phyloP scores from a whole-genome alignment of 2,797 vertebrate species.

The Diplodus puntazzo region DNA sequence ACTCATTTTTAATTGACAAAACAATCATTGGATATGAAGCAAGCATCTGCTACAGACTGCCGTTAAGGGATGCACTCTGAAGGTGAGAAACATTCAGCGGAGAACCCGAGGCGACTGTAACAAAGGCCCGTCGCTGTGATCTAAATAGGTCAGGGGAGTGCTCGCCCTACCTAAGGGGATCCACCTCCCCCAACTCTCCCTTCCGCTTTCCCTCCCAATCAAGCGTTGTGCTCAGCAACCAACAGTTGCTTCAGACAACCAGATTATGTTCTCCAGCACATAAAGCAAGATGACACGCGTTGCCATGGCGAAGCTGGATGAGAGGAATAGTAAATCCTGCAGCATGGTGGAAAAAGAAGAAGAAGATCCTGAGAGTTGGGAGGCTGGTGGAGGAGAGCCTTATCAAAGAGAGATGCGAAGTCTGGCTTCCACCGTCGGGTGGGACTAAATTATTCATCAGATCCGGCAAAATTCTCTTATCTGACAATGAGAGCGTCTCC shows the following conservation, averaged over 20 bases:
- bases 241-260: constrained; percentile 78
- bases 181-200: constrained; percentile 42
- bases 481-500: constrained; percentile 35
- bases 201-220: constrained; percentile 44
- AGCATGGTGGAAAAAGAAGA: constrained; percentile 30
- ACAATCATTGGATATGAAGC: not conserved
- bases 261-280: constrained; percentile 74
- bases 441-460: constrained; percentile 71
- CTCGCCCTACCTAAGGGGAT: constrained; percentile 71
- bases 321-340: constrained; percentile 66
- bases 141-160: constrained; percentile 81
- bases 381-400: constrained; percentile 48
- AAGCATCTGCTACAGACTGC: constrained; percentile 22
- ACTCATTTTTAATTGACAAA: no score
- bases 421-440: constrained; percentile 43
- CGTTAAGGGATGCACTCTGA: constrained; percentile 16
- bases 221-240: constrained; percentile 55
- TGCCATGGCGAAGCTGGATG: constrained; percentile 79
- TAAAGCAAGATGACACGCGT: constrained; percentile 73
- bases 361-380: constrained; percentile 21
- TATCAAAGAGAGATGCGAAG: constrained; percentile 61
- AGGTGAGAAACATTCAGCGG: constrained; percentile 57
- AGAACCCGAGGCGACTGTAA: constrained; percentile 51
- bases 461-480: constrained; percentile 52
- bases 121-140: constrained; percentile 64